Base-by-base conservation (phyloP, 37 sponge, comb jelly and placozoan genomes). In the Beroe forskalii region DNA sequence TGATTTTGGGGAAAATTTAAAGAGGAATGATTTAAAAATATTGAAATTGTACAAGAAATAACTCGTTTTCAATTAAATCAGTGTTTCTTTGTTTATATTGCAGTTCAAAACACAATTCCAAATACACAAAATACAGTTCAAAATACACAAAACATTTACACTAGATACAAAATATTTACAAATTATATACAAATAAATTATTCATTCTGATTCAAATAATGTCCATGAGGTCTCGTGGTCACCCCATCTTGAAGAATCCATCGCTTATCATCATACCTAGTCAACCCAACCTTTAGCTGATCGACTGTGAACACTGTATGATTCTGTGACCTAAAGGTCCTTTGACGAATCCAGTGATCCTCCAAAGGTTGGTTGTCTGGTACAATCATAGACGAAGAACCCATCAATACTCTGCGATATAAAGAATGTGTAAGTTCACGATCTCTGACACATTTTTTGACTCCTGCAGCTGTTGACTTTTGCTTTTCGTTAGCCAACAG, bases 221-320 rank as follows among this genome's bases (percentile, higher is more conserved):
- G 23, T 20, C 75, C 75, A 72, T 72, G 75, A 19, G 75, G 32
- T 22, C 75, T 36, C 19, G 75, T 72, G 4, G 75, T 36, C 3
- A 72, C 39, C 8, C 75, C 75, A 72, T 72, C 75, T 22, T 19
- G 19, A 4, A 72, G 35, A 72, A 72, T 72, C 31, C 19, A 72
- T 36, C 75, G 37, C 39, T 72, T 72, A 20, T 72, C 75, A 72
- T 72, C 75, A 72, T 72, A 72, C 39, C 39, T 27, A 8, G 75
- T 72, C 1, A 72, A 39, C 35, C 75, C 75, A 38, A 72, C 75
- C 35, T 36, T 72, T 22, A 4, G 14, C 9, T 37, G 37, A 37
- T 72, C 30, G 12, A 72, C 30, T 3, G 75, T 72, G 40, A 72
- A 72, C 31, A 72, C 35, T 8, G 9, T 33, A 36, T 72, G 75